Conservation (phyloP, 1,140 invertebrate genomes). For the honey bee (Apis mellifera) region DNA sequence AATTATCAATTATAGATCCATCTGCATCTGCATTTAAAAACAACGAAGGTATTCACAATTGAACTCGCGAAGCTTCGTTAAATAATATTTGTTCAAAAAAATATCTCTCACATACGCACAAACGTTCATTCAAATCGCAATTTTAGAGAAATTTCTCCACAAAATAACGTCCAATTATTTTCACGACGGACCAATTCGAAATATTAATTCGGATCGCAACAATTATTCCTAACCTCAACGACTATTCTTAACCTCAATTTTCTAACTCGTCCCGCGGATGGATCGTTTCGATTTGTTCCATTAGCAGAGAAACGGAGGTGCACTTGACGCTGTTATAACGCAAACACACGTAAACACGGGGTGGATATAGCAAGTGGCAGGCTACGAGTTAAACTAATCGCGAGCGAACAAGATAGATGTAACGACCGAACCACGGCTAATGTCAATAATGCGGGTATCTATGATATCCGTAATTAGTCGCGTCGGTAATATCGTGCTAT, state of each 20-base stretch:
- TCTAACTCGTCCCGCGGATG: not conserved
- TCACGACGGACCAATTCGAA: too few relatives aligned
- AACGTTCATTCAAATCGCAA: too few relatives aligned
- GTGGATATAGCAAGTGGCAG: not conserved
- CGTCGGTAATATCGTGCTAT: conserved; percentile 23
- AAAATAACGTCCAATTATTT: too few relatives aligned
- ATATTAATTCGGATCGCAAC: not conserved
- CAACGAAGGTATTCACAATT: too few relatives aligned
- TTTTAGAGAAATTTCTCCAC: too few relatives aligned
- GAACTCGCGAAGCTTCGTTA: too few relatives aligned
- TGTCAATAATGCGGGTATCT: conserved; percentile 36
- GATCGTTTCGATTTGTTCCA: not conserved
- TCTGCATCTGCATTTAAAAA: too few relatives aligned
- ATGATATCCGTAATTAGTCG: conserved; percentile 40
- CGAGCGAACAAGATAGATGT: conserved; percentile 39
- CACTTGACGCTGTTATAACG: conserved; percentile 9
- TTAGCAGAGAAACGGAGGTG: not conserved
- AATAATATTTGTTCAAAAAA: too few relatives aligned
- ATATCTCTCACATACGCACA: too few relatives aligned
- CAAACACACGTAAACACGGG: not conserved
- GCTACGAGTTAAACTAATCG: conserved; percentile 36
- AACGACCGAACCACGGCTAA: conserved; percentile 23
- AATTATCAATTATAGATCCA: too few relatives aligned
- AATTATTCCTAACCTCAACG: not conserved
- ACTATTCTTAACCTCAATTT: not conserved